Evolutionary conservation across 2,888 invertebrate species (phyloP).

Genomic region (Teinopalpus imperialis): DNA sequence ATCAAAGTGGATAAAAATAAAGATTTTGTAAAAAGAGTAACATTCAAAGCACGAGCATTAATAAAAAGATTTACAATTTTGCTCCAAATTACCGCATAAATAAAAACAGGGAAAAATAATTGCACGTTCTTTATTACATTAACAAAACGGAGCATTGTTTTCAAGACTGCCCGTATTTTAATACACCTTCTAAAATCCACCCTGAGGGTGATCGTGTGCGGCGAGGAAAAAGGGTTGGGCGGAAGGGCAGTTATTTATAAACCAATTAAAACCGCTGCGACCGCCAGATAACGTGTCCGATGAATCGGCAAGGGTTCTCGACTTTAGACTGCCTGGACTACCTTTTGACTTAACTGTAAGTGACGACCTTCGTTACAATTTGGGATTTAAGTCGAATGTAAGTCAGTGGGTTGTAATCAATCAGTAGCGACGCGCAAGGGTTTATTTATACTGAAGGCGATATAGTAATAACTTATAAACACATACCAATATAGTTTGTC

Average conservation of each 20-base stretch:
- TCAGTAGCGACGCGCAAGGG: too few species aligned
- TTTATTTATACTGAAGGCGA: too few species aligned
- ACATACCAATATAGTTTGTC: too few species aligned
- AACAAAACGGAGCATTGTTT: slow-evolving; percentile 52
- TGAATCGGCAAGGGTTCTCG: slow-evolving; percentile 39
- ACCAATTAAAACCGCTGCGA: slow-evolving; percentile 75
- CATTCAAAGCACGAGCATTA: neutral
- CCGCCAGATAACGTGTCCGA: slow-evolving; percentile 60
- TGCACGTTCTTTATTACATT: slow-evolving; percentile 32
- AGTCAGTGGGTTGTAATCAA: too few species aligned
- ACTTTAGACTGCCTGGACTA: slow-evolving; percentile 13
- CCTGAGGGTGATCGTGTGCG: slow-evolving; percentile 57
- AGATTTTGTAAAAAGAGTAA: too few species aligned
- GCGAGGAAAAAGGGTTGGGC: slow-evolving; percentile 53
- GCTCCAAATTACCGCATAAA: slow-evolving; percentile 16
- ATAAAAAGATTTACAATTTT: slow-evolving; percentile 16
- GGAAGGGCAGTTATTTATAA: slow-evolving; percentile 70
- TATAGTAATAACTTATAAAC: too few species aligned
- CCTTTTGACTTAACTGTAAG: slow-evolving; percentile 13
- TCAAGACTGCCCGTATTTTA: slow-evolving; percentile 53
- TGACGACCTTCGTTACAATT: slow-evolving; percentile 5
- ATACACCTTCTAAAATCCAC: slow-evolving; percentile 33
- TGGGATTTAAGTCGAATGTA: slow-evolving; percentile 8
- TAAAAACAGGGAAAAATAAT: slow-evolving; percentile 32
- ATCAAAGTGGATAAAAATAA: too few species aligned